These are phyloP conservation scores for Criorhina ranunculi DNA, from an alignment of 2,888 invertebrate genomes.

Conservation along the genomic window DNA sequence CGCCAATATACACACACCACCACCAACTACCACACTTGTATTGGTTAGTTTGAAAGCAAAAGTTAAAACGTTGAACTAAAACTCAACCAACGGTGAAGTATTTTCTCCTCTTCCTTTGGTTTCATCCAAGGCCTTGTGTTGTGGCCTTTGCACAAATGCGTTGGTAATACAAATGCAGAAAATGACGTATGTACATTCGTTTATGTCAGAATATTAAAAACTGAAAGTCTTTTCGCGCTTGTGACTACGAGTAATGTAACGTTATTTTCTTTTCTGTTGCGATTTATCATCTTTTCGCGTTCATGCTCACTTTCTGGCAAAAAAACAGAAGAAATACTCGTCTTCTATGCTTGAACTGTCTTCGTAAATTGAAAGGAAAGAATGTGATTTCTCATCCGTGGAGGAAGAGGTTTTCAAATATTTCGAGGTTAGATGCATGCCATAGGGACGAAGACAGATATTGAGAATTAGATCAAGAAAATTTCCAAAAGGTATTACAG, in stretches of 20 bases:
- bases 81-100: constrained; percentile 67
- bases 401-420: no score
- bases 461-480: no score
- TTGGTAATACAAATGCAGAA: constrained; percentile 56
- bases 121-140: constrained; percentile 57
- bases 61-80: constrained; percentile 72
- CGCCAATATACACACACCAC: constrained; percentile 36
- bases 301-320: neutral
- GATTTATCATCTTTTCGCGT: constrained; percentile 30
- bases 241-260: constrained; percentile 14
- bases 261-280: constrained; percentile 23
- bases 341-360: neutral
- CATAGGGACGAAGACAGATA: no score
- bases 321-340: constrained; percentile 1
- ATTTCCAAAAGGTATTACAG: no score
- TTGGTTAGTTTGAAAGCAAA: constrained; percentile 67
- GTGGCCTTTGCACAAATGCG: constrained; percentile 62
- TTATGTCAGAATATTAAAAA: constrained; percentile 59
- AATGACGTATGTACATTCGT: constrained; percentile 32
- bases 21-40: no score
- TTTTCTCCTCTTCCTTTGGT: constrained; percentile 67
- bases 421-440: no score
- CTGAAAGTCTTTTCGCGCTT: constrained; percentile 59
- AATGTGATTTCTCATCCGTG: no score
- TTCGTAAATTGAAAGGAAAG: constrained; percentile 5